Evolutionary conservation across 2,888 invertebrate genomes (phyloP), one percentile per base, ranked within the genome.

Genomic region (Ochropleura leucogaster): DNA sequence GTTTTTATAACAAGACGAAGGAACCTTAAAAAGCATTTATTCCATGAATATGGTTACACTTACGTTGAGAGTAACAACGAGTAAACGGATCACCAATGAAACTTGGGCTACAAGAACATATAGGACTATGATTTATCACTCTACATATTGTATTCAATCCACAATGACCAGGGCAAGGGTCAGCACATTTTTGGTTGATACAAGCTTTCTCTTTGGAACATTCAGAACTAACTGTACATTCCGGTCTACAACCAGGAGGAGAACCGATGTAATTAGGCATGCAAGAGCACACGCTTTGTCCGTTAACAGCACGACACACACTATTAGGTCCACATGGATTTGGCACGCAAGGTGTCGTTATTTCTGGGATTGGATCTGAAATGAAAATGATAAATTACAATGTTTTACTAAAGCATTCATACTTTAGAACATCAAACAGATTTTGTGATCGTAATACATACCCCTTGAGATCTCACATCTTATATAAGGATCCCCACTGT

Each of bases 251-350:
- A 18, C 97, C 97, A 76, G 98, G 98, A 30, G 98, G 98, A 87
- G 97, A 97, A 30, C 98, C 98, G 47, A 97, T 94, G 88, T 97
- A 98, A 81, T 97, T 97, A 10, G 97, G 97, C 89, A 97, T 94
- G 90, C 98, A 98, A 42, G 98, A 97, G 90, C 98, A 98, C 12
- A 97, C 97, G 9, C 98, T 98, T 88, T 98, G 97, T 18, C 97
- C 97, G 89, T 98, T 98, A 46, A 97, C 95, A 89, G 97, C 97
- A 46, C 97, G 97, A 91, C 98, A 98, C 86, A 97, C 95, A 73
- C 98, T 98, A 89, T 98, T 98, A 49, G 98, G 96, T 68, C 98
- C 98, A 91, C 98, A 98, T 2, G 98, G 98, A 68, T 97, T 97
- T 53, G 98, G 98, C 71, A 96, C 92, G 88, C 98, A 98, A 0